phyloP scores from a whole-genome alignment of 1,140 invertebrate species.

The Laupala kohalensis region DNA sequence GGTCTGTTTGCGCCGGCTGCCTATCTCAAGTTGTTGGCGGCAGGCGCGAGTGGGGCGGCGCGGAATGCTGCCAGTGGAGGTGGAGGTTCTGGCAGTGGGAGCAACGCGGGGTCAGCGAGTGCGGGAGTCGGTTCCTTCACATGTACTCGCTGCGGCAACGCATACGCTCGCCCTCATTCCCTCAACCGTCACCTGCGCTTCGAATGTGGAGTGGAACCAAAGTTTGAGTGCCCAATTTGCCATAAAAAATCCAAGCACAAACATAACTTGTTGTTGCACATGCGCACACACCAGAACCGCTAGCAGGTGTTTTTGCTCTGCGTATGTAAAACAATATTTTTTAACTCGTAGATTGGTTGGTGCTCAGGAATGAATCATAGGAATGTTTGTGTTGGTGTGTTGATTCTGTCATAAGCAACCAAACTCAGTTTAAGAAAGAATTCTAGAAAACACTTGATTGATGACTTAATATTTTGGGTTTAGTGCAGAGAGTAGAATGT shows the following conservation, averaged over 20 bases:
- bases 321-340: too few species aligned
- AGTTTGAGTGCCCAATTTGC: slow-evolving; percentile 24
- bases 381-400: too few species aligned
- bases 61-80: not conserved
- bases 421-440: too few species aligned
- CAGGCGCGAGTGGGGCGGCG: not conserved
- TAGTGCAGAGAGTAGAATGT: too few species aligned
- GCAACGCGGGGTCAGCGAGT: too few species aligned
- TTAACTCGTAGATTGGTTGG: too few species aligned
- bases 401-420: too few species aligned
- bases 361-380: too few species aligned
- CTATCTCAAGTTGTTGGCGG: slow-evolving; percentile 2
- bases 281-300: slow-evolving; percentile 17
- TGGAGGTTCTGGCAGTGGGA: not conserved
- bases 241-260: slow-evolving; percentile 24
- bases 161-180: slow-evolving; percentile 24
- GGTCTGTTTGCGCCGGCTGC: not conserved
- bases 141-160: slow-evolving; percentile 24
- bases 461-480: too few species aligned
- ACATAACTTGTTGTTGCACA: slow-evolving; percentile 17
- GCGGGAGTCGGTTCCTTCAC: not conserved
- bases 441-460: too few species aligned
- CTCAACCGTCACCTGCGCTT: slow-evolving; percentile 26
- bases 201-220: slow-evolving; percentile 24
- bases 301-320: too few species aligned